phyloP scores from a whole-genome alignment of 2,113 vertebrate species.

The Aspiorhynchus laticeps region DNA sequence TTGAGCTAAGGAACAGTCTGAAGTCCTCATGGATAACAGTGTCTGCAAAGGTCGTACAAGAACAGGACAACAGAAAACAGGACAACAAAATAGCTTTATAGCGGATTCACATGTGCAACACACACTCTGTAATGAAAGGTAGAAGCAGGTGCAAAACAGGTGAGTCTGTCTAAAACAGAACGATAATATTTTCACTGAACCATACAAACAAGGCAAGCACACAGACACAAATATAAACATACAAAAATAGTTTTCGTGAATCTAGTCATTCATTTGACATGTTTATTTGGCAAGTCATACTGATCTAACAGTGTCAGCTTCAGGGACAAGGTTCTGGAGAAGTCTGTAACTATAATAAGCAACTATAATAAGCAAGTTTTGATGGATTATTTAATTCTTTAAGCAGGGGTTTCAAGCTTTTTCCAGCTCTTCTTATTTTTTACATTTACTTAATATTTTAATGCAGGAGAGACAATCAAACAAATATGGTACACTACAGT shows the following conservation, averaged over 20 bases:
- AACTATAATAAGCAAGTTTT: neutral
- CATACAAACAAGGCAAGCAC: neutral
- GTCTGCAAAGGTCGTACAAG: conserved; percentile 65
- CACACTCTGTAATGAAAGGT: neutral
- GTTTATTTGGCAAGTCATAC: neutral
- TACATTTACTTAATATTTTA: neutral
- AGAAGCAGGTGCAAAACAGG: conserved; percentile 8
- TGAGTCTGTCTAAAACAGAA: neutral
- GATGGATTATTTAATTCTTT: neutral
- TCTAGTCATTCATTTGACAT: neutral
- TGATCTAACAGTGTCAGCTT: neutral
- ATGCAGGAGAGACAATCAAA: neutral
- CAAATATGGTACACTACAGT: neutral
- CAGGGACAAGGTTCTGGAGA: neutral
- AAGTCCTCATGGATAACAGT: conserved; percentile 77
- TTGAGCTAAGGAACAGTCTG: conserved; percentile 85
- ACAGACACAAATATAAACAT: conserved; percentile 21
- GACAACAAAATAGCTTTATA: neutral
- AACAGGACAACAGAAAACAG: conserved; percentile 29
- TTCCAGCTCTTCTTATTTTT: neutral
- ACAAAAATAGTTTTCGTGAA: neutral
- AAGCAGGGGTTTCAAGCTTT: neutral
- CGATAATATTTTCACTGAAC: neutral
- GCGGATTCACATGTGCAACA: neutral
- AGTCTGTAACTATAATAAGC: too few species aligned